phyloP scores from a whole-genome alignment of 2,113 vertebrate species.

The Pedionomus torquatus region DNA sequence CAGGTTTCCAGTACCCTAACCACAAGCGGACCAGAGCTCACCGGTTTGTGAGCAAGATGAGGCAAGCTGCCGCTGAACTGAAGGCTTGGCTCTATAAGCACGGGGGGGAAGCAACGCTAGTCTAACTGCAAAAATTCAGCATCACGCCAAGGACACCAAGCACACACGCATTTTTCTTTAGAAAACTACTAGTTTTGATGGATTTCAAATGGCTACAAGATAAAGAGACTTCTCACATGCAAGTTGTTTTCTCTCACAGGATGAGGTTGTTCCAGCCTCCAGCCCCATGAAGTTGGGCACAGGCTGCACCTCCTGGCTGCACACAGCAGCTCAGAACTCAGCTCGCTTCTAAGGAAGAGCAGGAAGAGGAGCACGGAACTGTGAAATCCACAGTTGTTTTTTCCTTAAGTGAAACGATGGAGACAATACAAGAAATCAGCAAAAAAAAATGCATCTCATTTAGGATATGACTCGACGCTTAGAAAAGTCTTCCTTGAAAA shows the following conservation, averaged over 20 bases:
- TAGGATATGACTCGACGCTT: not conserved
- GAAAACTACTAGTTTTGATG: not conserved
- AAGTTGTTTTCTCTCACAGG: not conserved
- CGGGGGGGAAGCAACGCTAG: not conserved
- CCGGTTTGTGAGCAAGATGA: rapidly evolving
- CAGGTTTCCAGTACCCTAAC: not conserved
- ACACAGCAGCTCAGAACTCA: not conserved
- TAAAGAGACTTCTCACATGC: rapidly evolving
- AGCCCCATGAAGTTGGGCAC: not conserved
- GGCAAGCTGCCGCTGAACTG: not conserved
- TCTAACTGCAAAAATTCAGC: not conserved
- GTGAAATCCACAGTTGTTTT: not conserved
- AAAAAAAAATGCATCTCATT: not conserved
- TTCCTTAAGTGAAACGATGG: not conserved
- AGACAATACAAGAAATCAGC: not conserved
- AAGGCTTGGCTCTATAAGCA: not conserved
- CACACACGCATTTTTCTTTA: not conserved
- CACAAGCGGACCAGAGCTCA: rapidly evolving
- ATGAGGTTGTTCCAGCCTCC: not conserved
- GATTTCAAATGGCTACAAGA: not conserved
- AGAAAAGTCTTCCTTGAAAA: not conserved
- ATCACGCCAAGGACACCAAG: not conserved
- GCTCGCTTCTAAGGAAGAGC: not conserved
- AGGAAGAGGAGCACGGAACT: not conserved
- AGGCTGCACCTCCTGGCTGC: not conserved